Conservation (phyloP, 2,113 vertebrate genomes). For the Baryphthengus martii region DNA sequence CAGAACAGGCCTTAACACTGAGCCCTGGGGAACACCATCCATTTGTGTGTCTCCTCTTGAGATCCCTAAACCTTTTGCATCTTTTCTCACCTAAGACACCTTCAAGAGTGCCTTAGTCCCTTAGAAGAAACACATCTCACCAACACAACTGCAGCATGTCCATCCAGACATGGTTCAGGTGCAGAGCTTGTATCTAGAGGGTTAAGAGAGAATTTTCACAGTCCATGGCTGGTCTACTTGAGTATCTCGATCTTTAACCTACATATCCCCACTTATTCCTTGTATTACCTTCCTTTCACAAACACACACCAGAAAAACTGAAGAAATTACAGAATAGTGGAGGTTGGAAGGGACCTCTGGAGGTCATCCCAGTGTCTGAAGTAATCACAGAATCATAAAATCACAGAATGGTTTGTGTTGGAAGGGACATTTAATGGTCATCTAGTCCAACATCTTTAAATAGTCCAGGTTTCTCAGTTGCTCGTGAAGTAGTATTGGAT, state of each 20-base stretch:
- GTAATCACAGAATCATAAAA: too few relatives aligned
- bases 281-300: not conserved
- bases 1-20: too few relatives aligned
- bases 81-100: not conserved
- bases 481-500: not conserved
- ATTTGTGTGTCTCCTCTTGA: rapidly evolving
- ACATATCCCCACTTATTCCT: rapidly evolving
- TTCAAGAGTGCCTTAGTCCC: not conserved
- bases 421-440: not conserved
- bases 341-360: not conserved
- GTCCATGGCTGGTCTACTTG: rapidly evolving
- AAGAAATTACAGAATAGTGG: not conserved
- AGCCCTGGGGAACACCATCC: not conserved
- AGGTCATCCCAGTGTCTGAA: too few relatives aligned
- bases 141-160: not conserved
- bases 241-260: not conserved
- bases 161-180: not conserved
- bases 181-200: not conserved
- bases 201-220: not conserved
- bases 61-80: rapidly evolving
- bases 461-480: too few relatives aligned
- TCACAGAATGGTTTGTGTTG: too few relatives aligned
- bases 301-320: not conserved
- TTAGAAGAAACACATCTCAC: not conserved
- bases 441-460: not conserved